Base-by-base conservation (phyloP, 2,888 invertebrate genomes). In the Melieria omissa region DNA sequence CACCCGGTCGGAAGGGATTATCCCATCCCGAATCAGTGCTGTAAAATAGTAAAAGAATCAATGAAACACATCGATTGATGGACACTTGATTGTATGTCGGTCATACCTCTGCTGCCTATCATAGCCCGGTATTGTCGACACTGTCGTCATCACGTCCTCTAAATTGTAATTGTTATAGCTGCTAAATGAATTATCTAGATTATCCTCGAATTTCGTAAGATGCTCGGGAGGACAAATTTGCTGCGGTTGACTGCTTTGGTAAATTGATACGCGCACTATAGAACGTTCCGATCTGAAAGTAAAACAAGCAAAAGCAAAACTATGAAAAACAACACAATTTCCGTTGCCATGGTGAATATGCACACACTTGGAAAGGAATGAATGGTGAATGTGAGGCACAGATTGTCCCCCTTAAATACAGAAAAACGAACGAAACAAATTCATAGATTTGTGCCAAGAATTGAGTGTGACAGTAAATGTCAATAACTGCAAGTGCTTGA, bases 11-110 rank as follows among this genome's bases (percentile, higher is more conserved):
- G 90, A 98, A 98, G 72, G 98, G 98, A 88, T 98, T 98, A 88
- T 98, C 98, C 93, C 97, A 96, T 78, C 96, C 96, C 85, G 96
- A 97, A 86, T 97, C 97, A 87, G 95, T 93, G 88, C 97, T 98
- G 90, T 14, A 89, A 89, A 55, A 67, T 41, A 67, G 66, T 60
- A 46, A 12, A 65, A 72, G 41, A 66, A 55, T 14, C 9, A 45
- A 54, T 44, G 55, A 16, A 16, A 46, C 12, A 62, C 16, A 70
- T 54, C 0, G 61, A 45, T 42, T 46, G 52, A 65, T 44, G 29
- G 10, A 47, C 14, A 16, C 29, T 42, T 61, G 41, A 42, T n/a
- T 60, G 16, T 44, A 42, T 49, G 10, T 10, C 29, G 16, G 46
- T 29, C 10, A 77, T 72, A 87, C 87, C 87, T 87, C 78, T 85